Percentiles rank a stretch among this genome's conserved stretches.
phyloP scores from a whole-genome alignment of 2,888 invertebrate species.

The Platycheirus albimanus region DNA sequence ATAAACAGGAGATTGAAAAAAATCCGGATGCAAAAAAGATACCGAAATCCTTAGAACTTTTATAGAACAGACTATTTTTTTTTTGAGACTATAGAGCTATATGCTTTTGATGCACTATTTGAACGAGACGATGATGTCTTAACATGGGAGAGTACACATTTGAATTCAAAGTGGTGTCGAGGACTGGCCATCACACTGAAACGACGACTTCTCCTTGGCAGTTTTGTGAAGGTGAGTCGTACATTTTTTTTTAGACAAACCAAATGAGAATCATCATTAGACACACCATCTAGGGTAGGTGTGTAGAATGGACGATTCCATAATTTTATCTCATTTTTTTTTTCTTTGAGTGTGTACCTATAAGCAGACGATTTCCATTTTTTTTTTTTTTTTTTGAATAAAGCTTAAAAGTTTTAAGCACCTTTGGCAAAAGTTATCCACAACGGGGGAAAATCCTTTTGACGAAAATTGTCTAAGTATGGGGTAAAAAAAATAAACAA shows the following conservation, averaged over 20 bases:
- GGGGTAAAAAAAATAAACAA: not conserved
- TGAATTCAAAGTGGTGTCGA: not conserved
- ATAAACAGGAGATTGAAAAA: too few relatives aligned
- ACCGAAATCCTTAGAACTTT: too few relatives aligned
- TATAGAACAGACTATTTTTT: too few relatives aligned
- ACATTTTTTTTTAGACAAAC: not conserved
- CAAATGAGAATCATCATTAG: constrained; percentile 24
- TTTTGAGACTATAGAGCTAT: too few relatives aligned
- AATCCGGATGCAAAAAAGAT: too few relatives aligned
- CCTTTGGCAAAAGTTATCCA: constrained; percentile 12
- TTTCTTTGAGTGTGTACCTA: too few relatives aligned
- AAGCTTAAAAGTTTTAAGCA: constrained; percentile 12
- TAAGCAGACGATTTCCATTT: constrained; percentile 11
- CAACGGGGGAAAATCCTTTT: constrained; percentile 5
- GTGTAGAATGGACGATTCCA: too few relatives aligned
- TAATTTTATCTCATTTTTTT: not conserved
- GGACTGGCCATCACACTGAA: not conserved
- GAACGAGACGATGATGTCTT: too few relatives aligned
- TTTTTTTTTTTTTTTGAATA: too few relatives aligned
- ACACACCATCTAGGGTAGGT: too few relatives aligned
- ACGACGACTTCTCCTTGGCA: not conserved
- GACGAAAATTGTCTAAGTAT: constrained; percentile 3
- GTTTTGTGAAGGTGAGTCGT: not conserved
- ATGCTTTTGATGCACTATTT: too few relatives aligned
- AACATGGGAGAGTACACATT: too few relatives aligned